A percentile compares a stretch with the other conserved stretches of the same genome.
Evolutionary conservation across 2,888 invertebrate genomes (phyloP).

Genomic region (Subacronicta megacephala): DNA sequence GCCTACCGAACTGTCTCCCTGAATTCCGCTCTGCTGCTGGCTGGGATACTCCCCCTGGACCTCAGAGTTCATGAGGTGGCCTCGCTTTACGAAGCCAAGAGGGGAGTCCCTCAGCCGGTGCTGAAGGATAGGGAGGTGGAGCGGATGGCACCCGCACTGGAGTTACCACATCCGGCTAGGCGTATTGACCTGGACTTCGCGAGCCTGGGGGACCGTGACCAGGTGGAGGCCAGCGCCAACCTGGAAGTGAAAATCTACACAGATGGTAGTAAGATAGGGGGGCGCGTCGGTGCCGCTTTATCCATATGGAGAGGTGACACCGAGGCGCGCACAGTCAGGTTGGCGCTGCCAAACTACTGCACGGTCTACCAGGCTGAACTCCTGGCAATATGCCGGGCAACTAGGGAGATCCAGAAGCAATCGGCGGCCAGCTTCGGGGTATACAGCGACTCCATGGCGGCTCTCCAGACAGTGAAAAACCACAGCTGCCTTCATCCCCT

Average conservation of each 20-base stretch:
- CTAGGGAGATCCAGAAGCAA: background rate
- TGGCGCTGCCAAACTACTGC: slow-evolving; percentile 1
- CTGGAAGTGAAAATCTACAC: background rate
- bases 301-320: background rate
- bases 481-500: slow-evolving; percentile 2
- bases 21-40: background rate
- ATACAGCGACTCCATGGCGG: slow-evolving; percentile 9
- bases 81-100: background rate
- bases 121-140: background rate
- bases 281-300: slow-evolving; percentile 2
- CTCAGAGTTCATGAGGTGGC: background rate
- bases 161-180: background rate
- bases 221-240: background rate
- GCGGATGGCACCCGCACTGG: background rate
- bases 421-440: background rate
- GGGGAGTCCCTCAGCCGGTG: background rate
- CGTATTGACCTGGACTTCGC: background rate
- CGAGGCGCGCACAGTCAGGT: background rate
- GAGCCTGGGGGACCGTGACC: background rate
- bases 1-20: slow-evolving; percentile 2
- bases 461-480: slow-evolving; percentile 5
- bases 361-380: slow-evolving; percentile 1
- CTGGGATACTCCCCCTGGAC: slow-evolving; percentile 1
- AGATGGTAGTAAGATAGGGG: background rate
- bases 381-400: too few species aligned